A percentile compares a stretch with the other conserved stretches of the same genome.
Evolutionary conservation across 2,797 vertebrate species (phyloP).

Genomic region (Sebastes oblongus): DNA sequence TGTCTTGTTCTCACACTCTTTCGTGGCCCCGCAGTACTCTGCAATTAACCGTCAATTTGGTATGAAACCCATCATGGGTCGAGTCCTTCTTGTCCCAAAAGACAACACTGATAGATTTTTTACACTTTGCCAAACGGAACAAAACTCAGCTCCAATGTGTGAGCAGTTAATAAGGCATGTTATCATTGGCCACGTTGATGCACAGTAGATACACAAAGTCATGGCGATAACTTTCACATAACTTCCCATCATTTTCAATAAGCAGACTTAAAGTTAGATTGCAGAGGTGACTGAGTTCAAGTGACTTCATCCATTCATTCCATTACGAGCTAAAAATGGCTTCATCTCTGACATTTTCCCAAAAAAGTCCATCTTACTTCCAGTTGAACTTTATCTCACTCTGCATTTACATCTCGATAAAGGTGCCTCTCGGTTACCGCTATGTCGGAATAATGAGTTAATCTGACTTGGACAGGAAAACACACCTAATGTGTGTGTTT

Average conservation of each 20-base stretch:
- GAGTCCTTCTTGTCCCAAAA: constrained; percentile 44
- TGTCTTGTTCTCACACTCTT: constrained; percentile 65
- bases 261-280: neutral
- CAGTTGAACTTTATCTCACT: constrained; percentile 4
- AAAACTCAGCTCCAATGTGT: constrained; percentile 52
- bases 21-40: constrained; percentile 38
- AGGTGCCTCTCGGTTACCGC: constrained; percentile 9
- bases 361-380: neutral
- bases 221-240: constrained; percentile 31
- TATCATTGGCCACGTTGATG: constrained; percentile 64
- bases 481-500: constrained; percentile 20
- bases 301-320: neutral
- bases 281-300: neutral
- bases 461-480: constrained; percentile 57
- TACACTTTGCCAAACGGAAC: constrained; percentile 65
- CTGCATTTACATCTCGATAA: constrained; percentile 32
- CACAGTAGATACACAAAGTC: constrained; percentile 35
- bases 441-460: constrained; percentile 13
- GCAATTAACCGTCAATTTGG: constrained; percentile 66
- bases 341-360: neutral
- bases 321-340: neutral
- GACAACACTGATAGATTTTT: constrained; percentile 63
- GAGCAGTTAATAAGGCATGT: constrained; percentile 67
- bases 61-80: constrained; percentile 47
- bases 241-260: constrained; percentile 33